Evolutionary conservation across 1,140 invertebrate species (phyloP), one percentile per base, ranked within the genome.

Genomic region (Eumeta japonica): DNA sequence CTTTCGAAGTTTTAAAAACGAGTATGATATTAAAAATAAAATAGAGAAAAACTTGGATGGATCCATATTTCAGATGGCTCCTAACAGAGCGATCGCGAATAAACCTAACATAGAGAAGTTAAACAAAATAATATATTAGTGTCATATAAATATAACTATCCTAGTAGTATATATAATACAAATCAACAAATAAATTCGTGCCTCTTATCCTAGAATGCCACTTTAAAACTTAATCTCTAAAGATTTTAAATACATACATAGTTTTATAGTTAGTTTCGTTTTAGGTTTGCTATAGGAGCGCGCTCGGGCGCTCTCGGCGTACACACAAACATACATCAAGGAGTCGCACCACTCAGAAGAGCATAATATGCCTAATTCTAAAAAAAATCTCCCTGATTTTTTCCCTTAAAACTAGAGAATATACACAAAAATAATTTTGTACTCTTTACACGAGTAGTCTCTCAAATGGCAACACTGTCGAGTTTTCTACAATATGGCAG

Each of bases 341-440:
- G n/a, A n/a, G 49, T 52, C 62, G 58, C 60, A 67, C 62, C 62
- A 55, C 63, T 63, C 65, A 68, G 68, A 63, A 70, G 64, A 54
- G 55, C 50, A 45, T 57, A 50, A 41, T 43, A 61, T 45, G 55
- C 61, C 20, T 61, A 50, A 55, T 59, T 46, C 56, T 64, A 66
- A 62, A 45, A 43, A 68, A 51, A 62, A 56, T 55, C 64, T 68
- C 62, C 68, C 68, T 71, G 65, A 71, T 67, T 67, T 67, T 62
- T 52, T 68, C 71, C 62, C 65, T 73, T 70, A 73, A 36, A 56
- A 54, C 68, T 73, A 73, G n/a, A n/a, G n/a, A 63, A 57, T 73
- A 67, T 73, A 70, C 64, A 73, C 65, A 71, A 73, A 58, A 73
- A 71, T 71, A 73, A 70, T 73, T 70, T 73, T 73, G 68, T 73